Conservation (phyloP, 2,888 invertebrate species). For the Drosophila antonietae region DNA sequence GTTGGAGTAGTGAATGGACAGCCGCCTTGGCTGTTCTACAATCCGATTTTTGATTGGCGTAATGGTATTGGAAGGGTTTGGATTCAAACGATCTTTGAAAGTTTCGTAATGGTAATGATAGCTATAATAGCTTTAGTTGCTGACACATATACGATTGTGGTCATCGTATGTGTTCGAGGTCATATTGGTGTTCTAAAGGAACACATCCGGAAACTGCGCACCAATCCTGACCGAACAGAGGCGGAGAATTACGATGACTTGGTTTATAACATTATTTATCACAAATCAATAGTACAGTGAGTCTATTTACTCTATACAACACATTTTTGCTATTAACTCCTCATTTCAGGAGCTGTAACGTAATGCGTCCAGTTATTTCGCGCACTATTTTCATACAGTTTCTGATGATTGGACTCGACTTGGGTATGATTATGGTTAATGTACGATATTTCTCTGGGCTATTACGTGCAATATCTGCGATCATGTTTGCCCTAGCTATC, state of each 20-base stretch:
- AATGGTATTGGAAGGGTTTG: slow-evolving; percentile 29
- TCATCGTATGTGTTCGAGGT: slow-evolving; percentile 28
- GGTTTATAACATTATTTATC: slow-evolving; percentile 50
- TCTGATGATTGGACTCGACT: slow-evolving; percentile 42
- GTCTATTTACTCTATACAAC: not conserved
- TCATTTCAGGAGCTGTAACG: slow-evolving; percentile 10
- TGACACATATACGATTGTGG: slow-evolving; percentile 44
- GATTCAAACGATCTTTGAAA: slow-evolving; percentile 49
- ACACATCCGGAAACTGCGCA: slow-evolving; percentile 46
- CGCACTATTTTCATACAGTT: slow-evolving; percentile 56
- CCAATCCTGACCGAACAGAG: slow-evolving; percentile 30
- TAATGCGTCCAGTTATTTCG: slow-evolving; percentile 14
- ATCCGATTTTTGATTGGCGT: slow-evolving; percentile 58
- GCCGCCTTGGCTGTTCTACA: slow-evolving; percentile 55
- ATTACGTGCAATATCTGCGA: slow-evolving; percentile 46
- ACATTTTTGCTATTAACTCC: not conserved
- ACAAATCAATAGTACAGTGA: slow-evolving; percentile 55
- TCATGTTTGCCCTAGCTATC: slow-evolving; percentile 31
- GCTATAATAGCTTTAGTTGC: slow-evolving; percentile 24
- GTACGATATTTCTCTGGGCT: slow-evolving; percentile 38
- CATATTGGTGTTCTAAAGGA: slow-evolving; percentile 55
- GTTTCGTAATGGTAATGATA: slow-evolving; percentile 4
- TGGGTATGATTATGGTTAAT: slow-evolving; percentile 50
- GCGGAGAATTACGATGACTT: slow-evolving; percentile 52
- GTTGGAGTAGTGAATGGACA: slow-evolving; percentile 19